These are phyloP conservation scores for Watersipora subatra DNA, from an alignment of 1,140 invertebrate species.

Conservation along the genomic window DNA sequence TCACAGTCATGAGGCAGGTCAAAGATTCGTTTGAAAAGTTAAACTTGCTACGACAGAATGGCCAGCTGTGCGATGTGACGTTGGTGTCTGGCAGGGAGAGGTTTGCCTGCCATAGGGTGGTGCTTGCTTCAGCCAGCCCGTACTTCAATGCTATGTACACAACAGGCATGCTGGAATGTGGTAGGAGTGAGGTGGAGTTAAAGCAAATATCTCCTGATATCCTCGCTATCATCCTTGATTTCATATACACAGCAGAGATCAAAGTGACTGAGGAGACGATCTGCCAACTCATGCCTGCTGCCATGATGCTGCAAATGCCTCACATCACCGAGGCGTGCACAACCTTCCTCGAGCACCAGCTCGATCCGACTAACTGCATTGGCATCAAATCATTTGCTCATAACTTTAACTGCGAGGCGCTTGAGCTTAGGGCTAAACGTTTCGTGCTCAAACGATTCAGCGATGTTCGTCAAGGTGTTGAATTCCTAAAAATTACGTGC, in stretches of 20 bases:
- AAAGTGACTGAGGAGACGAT: conserved; percentile 77
- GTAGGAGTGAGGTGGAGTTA: conserved; percentile 67
- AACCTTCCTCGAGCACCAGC: conserved; percentile 71
- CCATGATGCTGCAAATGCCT: conserved; percentile 82
- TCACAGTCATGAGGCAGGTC: conserved; percentile 67
- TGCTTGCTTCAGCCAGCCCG: conserved; percentile 34
- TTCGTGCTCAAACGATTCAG: conserved; percentile 81
- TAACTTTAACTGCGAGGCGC: conserved; percentile 68
- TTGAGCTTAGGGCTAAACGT: conserved; percentile 69
- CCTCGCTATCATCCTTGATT: conserved; percentile 66
- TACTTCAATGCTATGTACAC: conserved; percentile 88
- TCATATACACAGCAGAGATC: conserved; percentile 80
- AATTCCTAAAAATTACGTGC: conserved; percentile 66
- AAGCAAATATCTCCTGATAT: conserved; percentile 75
- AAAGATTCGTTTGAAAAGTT: conserved; percentile 73
- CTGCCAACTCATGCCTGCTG: conserved; percentile 72
- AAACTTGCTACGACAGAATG: conserved; percentile 71
- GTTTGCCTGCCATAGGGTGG: conserved; percentile 33
- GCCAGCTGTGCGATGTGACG: conserved; percentile 59
- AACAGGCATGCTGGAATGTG: conserved; percentile 73
- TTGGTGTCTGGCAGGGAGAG: conserved; percentile 27
- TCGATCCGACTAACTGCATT: conserved; percentile 83
- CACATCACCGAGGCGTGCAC: conserved; percentile 82
- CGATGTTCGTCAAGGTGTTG: conserved; percentile 75
- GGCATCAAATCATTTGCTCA: conserved; percentile 82